These are phyloP conservation scores for Rhynchonycteris naso DNA, from an alignment of 2,797 vertebrate genomes.

Conservation along the genomic window DNA sequence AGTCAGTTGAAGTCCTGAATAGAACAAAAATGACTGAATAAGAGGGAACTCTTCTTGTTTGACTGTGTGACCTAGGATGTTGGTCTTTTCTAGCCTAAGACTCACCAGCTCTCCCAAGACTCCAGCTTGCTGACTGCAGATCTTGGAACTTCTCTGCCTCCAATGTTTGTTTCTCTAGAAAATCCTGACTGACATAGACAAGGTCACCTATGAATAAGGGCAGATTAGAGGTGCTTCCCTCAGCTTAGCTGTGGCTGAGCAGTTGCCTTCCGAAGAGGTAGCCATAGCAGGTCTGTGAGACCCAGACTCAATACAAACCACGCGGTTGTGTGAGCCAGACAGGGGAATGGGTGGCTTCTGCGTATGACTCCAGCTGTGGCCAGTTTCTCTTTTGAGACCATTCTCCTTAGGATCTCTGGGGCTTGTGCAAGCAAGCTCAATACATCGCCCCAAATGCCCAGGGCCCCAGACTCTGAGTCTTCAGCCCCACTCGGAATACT, in stretches of 20 bases:
- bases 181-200: background rate
- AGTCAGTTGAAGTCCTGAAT: background rate
- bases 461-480: background rate
- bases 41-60: too few relatives aligned
- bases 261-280: too few relatives aligned
- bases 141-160: background rate
- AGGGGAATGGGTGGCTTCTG: background rate
- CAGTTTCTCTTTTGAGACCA: background rate
- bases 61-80: background rate
- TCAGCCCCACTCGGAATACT: too few relatives aligned
- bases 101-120: accelerated
- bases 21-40: background rate
- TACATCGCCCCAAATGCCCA: too few relatives aligned
- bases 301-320: background rate
- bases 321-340: accelerated
- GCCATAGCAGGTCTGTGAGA: background rate
- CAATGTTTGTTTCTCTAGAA: background rate
- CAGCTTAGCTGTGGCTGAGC: background rate
- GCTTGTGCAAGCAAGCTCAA: background rate
- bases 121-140: background rate
- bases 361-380: background rate
- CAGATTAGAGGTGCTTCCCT: background rate
- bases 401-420: background rate
- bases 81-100: background rate
- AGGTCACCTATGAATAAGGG: background rate